Base-by-base conservation (phyloP, 2,113 vertebrate genomes). In the Herpetotheres cachinnans region DNA sequence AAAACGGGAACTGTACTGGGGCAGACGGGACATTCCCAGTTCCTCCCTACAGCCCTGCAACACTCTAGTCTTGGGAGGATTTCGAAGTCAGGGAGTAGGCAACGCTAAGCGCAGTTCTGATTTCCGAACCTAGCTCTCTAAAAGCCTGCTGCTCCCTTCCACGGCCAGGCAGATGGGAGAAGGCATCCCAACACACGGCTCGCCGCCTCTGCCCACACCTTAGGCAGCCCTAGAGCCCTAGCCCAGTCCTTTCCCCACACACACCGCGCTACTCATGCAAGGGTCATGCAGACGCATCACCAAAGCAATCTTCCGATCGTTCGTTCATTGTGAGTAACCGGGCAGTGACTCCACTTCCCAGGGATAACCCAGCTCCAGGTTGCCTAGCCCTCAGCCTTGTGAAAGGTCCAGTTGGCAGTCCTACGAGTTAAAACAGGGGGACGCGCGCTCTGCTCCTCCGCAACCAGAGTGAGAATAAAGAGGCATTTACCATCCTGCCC, bases 401-500 rank as follows among this genome's bases (percentile, higher is more conserved):
- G 66, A 82, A 92, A 76, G 77, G 62, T 94, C 90, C 40, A 19
- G 13, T 47, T 63, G 65, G 42, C 63, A 81, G 38, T 88, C 20
- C 36, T 86, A 52, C 52, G 36, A 7, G 85, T 56, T 25, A 52
- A 82, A 92, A 61, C n/a, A 44, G 13, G 32, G 82, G 42, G 27
- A 65, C 55, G 4, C 46, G 8, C 19, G 9, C 54, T 66, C 66
- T 44, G 78, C 40, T 77, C 40, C 62, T 88, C 58, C 6, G 0
- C 91, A 82, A 72, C 54, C 86, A 65, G 36, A 82, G 50, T 52
- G 89, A 96, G 72, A 94, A 96, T 77, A 95, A 96, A 95, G 93
- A 96, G 92, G 58, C 82, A 95, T 96, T 99, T 99, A 99, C 99
- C 99, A 98, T 99, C 99, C 96, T 99, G 99, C 98, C 99, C 99